Evolutionary conservation across 2,113 vertebrate species (phyloP).

Genomic region (Cisticola juncidis): DNA sequence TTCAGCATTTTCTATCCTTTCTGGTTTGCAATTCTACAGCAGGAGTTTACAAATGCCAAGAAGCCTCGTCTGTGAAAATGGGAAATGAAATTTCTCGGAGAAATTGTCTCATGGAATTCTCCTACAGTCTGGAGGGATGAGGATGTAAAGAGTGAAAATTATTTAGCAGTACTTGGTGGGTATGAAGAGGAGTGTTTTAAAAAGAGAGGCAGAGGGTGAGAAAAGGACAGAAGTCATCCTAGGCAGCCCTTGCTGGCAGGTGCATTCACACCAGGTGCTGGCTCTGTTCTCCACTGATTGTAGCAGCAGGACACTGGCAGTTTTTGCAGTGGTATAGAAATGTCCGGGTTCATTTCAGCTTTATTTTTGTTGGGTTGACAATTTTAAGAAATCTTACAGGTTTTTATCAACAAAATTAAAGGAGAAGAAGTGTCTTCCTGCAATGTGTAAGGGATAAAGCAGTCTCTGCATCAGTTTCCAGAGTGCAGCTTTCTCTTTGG

Average conservation of each 20-base stretch:
- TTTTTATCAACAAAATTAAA: not conserved
- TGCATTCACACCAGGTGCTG: slow-evolving; percentile 21
- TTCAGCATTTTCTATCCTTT: not conserved
- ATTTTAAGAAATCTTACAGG: not conserved
- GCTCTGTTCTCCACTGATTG: not conserved
- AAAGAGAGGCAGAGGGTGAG: not conserved
- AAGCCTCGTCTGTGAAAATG: not conserved
- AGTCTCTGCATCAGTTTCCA: not conserved
- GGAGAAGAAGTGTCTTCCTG: not conserved
- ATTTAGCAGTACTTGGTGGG: not conserved
- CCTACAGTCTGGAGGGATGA: not conserved
- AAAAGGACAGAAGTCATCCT: not conserved
- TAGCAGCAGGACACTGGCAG: not conserved
- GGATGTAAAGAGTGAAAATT: not conserved
- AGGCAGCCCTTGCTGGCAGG: slow-evolving; percentile 11
- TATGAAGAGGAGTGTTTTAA: not conserved
- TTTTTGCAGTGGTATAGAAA: not conserved
- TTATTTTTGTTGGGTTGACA: not conserved
- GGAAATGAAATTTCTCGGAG: not conserved
- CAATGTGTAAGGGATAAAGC: not conserved
- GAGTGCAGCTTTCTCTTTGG: not conserved
- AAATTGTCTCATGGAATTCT: not conserved
- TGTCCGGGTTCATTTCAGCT: not conserved
- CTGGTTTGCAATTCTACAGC: not conserved
- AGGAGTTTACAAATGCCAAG: not conserved